A percentile compares a stretch with the other conserved stretches of the same genome.
Evolutionary conservation across 2,113 vertebrate species (phyloP).

Genomic region (Labeo rohita): DNA sequence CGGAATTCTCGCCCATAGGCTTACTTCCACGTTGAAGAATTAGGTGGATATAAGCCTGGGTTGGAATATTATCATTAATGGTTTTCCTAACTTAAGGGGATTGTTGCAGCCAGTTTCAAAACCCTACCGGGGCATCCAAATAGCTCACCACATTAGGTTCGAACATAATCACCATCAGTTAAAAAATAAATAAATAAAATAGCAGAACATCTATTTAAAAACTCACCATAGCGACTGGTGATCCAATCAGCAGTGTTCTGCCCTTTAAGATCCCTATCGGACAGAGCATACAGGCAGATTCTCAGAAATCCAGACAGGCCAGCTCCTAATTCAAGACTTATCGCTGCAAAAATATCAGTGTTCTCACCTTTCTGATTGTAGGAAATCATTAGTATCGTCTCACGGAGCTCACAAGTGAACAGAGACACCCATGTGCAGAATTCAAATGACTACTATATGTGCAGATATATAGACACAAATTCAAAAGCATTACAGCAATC

Average conservation of each 20-base stretch:
- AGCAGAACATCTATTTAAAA: constrained; percentile 6
- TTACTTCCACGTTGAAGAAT: too few species aligned
- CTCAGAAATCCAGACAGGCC: neutral
- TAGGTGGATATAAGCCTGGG: too few species aligned
- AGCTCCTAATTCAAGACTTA: neutral
- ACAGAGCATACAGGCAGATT: neutral
- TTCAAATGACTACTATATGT: neutral
- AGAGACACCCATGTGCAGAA: neutral
- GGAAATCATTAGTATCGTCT: neutral
- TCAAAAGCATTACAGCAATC: constrained; percentile 21
- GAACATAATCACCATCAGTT: neutral
- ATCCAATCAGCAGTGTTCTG: neutral
- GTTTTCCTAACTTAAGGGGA: neutral
- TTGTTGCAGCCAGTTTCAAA: neutral
- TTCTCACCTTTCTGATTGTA: neutral
- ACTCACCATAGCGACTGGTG: neutral
- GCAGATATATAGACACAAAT: neutral
- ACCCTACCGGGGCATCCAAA: neutral
- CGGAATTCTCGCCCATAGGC: too few species aligned
- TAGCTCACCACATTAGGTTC: neutral
- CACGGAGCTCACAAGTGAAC: neutral
- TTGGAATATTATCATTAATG: neutral
- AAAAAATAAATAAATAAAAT: neutral
- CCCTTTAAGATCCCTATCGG: neutral
- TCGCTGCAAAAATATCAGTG: neutral